Base-by-base conservation (phyloP, 1,140 invertebrate genomes). In the Pseudachorutes palmiensis region DNA sequence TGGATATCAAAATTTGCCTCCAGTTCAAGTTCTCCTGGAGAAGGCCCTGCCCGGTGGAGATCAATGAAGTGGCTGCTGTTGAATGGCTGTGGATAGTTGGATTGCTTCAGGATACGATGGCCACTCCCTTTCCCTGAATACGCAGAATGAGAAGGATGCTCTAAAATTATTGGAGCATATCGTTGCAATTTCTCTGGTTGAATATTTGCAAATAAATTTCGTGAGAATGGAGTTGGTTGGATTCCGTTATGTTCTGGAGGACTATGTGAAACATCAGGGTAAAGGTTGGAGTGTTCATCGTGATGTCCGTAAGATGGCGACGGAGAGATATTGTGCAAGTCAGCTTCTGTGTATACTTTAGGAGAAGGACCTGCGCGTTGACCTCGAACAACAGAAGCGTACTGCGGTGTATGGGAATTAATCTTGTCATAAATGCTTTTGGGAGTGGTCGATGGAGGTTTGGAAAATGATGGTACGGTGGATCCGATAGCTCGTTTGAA, bases 391-490 rank as follows among this genome's bases (percentile, higher is more conserved):
- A 55, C 36, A 19, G 29, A 26, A 12, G 19, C 41, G 26, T 64
- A 29, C 14, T 64, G 14, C 3, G 58, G 2, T 5, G 58, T 30
- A 28, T 60, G 3, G 26, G 3, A 22, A 29, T 24, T 19, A 30
- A 69, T 65, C n/a, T 69, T 69, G 22, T 69, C 68, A 32, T 69
- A 69, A 63, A 69, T 69, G 14, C 62, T 69, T 41, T 62, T 65
- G 1, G 68, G 68, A n/a, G 29, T 55, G 63, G 45, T 14, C 30
- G 14, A 57, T 12, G 5, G 58, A 9, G 32, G 36, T 29, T 16
- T 62, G 59, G 12, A 41, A 66, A 28, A 58, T 36, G 48, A 58
- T n/a, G 41, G 48, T 62, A 22, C 28, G 30, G 0, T 33, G 45
- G 30, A 51, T 14, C 22, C 33, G 48, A 22, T 60, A 26, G 30